Evolutionary conservation across 2,888 invertebrate species (phyloP).

Genomic region (Pocota personata): DNA sequence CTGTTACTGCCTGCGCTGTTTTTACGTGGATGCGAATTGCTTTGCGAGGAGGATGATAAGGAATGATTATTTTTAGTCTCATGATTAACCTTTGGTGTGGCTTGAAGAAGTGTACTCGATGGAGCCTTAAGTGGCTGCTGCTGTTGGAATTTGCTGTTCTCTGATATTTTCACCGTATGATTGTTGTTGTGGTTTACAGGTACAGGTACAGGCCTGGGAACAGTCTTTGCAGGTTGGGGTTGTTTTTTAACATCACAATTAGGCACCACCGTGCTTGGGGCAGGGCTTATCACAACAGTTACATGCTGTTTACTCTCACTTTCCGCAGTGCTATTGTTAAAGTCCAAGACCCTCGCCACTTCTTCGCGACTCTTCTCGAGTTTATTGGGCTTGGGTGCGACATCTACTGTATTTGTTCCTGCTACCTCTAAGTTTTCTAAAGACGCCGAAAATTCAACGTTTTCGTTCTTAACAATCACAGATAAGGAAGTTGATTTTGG

Average conservation of each 20-base stretch:
- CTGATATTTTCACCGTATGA: conserved; percentile 58
- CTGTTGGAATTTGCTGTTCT: conserved; percentile 57
- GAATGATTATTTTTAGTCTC: conserved; percentile 73
- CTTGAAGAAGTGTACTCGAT: conserved; percentile 34
- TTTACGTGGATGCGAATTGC: conserved; percentile 60
- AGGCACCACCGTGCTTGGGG: conserved; percentile 37
- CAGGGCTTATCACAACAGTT: conserved; percentile 15
- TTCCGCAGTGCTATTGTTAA: conserved; percentile 67
- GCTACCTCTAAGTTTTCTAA: conserved; percentile 22
- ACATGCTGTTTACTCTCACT: conserved; percentile 4
- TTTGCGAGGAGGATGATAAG: conserved; percentile 76
- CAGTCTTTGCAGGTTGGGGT: conserved; percentile 27
- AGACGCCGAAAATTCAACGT: conserved; percentile 21
- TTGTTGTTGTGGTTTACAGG: conserved; percentile 62
- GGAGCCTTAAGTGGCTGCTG: conserved; percentile 29
- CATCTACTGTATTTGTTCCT: conserved; percentile 51
- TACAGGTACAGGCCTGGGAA: conserved; percentile 38
- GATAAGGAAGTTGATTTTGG: conserved; percentile 61
- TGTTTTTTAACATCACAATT: conserved; percentile 68
- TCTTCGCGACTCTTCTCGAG: conserved; percentile 79
- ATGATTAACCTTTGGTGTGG: conserved; percentile 67
- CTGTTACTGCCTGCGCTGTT: conserved; percentile 73
- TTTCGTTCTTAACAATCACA: conserved; percentile 68
- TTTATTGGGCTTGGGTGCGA: conserved; percentile 65
- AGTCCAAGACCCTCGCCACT: conserved; percentile 80